These are phyloP conservation scores for Macropus fuliginosus DNA, from an alignment of 2,797 vertebrate genomes.

Conservation along the genomic window DNA sequence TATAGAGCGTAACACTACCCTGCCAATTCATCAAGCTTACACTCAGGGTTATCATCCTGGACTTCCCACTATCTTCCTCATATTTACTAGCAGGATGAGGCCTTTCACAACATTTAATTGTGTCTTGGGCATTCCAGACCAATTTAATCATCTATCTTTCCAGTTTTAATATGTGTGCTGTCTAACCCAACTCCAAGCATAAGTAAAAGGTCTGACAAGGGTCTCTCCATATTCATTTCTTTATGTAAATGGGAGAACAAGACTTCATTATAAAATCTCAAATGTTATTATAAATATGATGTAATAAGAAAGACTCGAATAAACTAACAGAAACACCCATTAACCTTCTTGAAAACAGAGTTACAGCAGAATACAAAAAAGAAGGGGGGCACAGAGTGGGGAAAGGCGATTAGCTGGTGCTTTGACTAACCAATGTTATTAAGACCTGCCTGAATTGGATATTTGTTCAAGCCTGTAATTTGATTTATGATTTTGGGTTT, in stretches of 20 bases:
- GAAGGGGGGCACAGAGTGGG: conserved; percentile 13
- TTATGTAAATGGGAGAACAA: conserved; percentile 67
- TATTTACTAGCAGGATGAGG: conserved; percentile 50
- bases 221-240: conserved; percentile 64
- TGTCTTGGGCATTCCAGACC: conserved; percentile 69
- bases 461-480: conserved; percentile 39
- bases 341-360: conserved; percentile 72
- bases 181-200: conserved; percentile 69
- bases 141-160: conserved; percentile 76
- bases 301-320: conserved; percentile 69
- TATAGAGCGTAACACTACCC: neutral
- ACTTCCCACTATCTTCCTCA: neutral
- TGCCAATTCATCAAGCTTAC: neutral
- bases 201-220: conserved; percentile 70
- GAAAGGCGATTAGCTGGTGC: conserved; percentile 8
- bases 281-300: conserved; percentile 71
- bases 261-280: conserved; percentile 73
- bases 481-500: conserved; percentile 50
- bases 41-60: neutral
- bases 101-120: conserved; percentile 53
- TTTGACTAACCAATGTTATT: conserved; percentile 70
- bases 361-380: conserved; percentile 61
- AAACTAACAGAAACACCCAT: conserved; percentile 67
- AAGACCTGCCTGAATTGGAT: conserved; percentile 71
- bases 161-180: conserved; percentile 65